Base-by-base conservation (phyloP, 2,113 vertebrate genomes). In the Cathartes aura region DNA sequence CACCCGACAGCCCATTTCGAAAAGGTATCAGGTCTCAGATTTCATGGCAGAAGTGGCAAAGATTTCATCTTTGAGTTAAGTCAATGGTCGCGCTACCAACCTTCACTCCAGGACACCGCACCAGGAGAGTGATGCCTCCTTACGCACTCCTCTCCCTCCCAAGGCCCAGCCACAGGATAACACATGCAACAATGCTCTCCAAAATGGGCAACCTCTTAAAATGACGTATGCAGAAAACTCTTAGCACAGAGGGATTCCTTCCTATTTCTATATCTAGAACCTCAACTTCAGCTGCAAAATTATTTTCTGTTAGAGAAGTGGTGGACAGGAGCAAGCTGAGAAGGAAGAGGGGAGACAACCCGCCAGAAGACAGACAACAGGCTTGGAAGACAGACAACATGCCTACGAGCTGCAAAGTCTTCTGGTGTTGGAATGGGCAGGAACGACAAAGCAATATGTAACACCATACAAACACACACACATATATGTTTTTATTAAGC, bases 121-220 rank as follows among this genome's bases (percentile, higher is more conserved):
- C 8, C 8, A 5, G n/a, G 1, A 8, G n/a, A 23, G 24, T 3
- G 22, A 50, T 23, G 8, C 34, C 47, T 58, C 47, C 68, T 66
- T 10, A 32, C 2, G 3, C 5, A 1, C 36, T 11, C 56, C 38
- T 29, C 56, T 68, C 70, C 32, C 40, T 48, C 30, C 89, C 78
- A 60, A 18, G 22, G 23, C 22, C 20, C 67, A 67, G 36, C 47
- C 43, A 5, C 6, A 2, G 52, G 15, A 9, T 7, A 60, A 10
- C 68, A 45, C 32, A 8, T 4, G 0, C 15, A 36, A 6, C 19
- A 59, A 0, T 0, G 1, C 32, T 15, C 72, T 42, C 47, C 58
- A 29, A 11, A 64, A 20, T 0, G 24, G 53, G 43, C 10, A 12
- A 30, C 2, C 12, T 14, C 38, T 22, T 47, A 12, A 26, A 50